Conservation (phyloP, 2,888 invertebrate genomes). For the Cinara cedri region DNA sequence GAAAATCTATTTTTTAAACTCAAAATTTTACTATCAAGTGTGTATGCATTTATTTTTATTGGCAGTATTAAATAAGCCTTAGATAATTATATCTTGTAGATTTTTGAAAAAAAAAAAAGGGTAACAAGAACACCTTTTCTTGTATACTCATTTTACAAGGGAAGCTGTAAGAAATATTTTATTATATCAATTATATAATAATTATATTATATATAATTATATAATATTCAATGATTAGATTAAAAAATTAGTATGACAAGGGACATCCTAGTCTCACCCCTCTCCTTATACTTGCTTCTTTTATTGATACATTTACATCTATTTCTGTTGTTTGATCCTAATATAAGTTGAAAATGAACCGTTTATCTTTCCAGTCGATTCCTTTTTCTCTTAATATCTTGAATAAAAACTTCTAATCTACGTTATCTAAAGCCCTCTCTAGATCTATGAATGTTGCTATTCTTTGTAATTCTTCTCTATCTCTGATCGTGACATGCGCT, state of each 20-base stretch:
- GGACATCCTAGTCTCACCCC: slow-evolving; percentile 37
- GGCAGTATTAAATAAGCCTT: no score
- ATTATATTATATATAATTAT: no score
- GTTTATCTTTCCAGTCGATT: slow-evolving; percentile 29
- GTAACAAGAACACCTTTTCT: no score
- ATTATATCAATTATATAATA: no score
- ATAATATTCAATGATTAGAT: slow-evolving; percentile 37
- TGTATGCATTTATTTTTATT: no score
- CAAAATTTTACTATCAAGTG: no score
- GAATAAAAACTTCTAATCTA: slow-evolving; percentile 13
- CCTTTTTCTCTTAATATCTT: slow-evolving; percentile 34
- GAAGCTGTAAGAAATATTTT: no score
- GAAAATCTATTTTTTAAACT: no score
- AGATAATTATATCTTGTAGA: no score
- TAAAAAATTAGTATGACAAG: slow-evolving; percentile 12
- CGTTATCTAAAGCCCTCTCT: background rate
- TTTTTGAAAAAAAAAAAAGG: no score
- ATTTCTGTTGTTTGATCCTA: slow-evolving; percentile 36
- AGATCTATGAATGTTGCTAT: slow-evolving; percentile 4
- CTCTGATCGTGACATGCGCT: no score
- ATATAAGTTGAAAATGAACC: slow-evolving; percentile 21
- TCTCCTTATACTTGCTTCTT: slow-evolving; percentile 21
- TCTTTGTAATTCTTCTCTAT: background rate
- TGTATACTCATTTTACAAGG: no score
- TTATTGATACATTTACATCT: slow-evolving; percentile 14